phyloP scores from a whole-genome alignment of 2,113 vertebrate species.

The Dermatemys mawii region DNA sequence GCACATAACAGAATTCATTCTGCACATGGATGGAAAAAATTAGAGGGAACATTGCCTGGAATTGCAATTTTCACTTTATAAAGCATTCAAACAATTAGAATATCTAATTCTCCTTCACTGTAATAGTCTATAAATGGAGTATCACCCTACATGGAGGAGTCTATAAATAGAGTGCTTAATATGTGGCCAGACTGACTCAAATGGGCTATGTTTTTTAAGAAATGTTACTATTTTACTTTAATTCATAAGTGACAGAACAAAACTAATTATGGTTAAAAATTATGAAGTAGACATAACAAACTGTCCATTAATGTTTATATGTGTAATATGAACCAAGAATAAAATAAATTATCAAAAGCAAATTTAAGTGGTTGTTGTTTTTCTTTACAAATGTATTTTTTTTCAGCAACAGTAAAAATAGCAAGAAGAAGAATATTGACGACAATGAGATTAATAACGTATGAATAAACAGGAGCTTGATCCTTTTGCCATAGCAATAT shows the following conservation, averaged over 20 bases:
- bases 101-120: background rate
- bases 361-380: background rate
- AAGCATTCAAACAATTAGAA: constrained; percentile 9
- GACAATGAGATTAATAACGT: background rate
- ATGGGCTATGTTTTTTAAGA: constrained; percentile 2
- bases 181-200: background rate
- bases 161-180: constrained; percentile 42
- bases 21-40: too few relatives aligned
- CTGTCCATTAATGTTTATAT: background rate
- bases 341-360: background rate
- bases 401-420: background rate
- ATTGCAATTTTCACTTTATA: constrained; percentile 10
- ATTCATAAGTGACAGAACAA: background rate
- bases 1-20: too few relatives aligned
- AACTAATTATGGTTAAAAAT: background rate
- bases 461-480: background rate
- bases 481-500: background rate
- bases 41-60: too few relatives aligned
- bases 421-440: background rate
- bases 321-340: background rate
- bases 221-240: constrained; percentile 11
- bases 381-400: background rate
- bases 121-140: constrained; percentile 12
- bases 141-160: constrained; percentile 1
- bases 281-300: background rate